Base-by-base conservation (phyloP, 2,888 invertebrate species). In the Cephus pulcher region DNA sequence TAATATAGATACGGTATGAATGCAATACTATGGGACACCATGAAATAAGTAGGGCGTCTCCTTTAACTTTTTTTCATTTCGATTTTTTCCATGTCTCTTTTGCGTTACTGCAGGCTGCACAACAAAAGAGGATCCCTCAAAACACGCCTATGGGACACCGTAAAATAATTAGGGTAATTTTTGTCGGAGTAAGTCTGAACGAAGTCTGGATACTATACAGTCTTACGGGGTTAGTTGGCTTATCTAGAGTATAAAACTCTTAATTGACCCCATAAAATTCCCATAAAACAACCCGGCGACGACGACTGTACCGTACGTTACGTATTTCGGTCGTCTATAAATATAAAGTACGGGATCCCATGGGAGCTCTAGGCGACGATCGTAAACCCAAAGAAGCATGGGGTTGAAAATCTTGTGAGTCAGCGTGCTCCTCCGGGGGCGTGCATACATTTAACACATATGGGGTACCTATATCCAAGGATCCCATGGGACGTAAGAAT, bases 401-500 rank as follows among this genome's bases (percentile, higher is more conserved):
- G 56, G 56, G 56, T 56, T 56, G 56, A 56, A 56, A 56, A 56
- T 56, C 56, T 56, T 56, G 56, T 9, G 56, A 56, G 56, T 56
- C 23, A 56, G 56, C 56, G 56, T 23, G 56, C 23, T 23, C 9
- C 56, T 56, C 56, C 56, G 56, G 23, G 56, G 56, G 56, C 56
- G 56, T 56, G 56, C 56, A 56, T 56, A 56, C 56, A 23, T 23
- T 23, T 56, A 56, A 9, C 56, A 23, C 56, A 23, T 56, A 56
- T 56, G 56, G 23, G 56, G 23, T 56, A 56, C 56, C 23, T 9
- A 56, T 1, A 23, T 23, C 56, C 9, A 9, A 23, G 9, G 56
- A 56, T 56, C 56, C 56, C 71, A 71, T 15, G 71, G 71, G 71
- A 71, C 71, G 71, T 71, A 15, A 3, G 32, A 71, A 71, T 71